Evolutionary conservation across 2,888 invertebrate species (phyloP).

Genomic region (Cremastobaeus sp.): DNA sequence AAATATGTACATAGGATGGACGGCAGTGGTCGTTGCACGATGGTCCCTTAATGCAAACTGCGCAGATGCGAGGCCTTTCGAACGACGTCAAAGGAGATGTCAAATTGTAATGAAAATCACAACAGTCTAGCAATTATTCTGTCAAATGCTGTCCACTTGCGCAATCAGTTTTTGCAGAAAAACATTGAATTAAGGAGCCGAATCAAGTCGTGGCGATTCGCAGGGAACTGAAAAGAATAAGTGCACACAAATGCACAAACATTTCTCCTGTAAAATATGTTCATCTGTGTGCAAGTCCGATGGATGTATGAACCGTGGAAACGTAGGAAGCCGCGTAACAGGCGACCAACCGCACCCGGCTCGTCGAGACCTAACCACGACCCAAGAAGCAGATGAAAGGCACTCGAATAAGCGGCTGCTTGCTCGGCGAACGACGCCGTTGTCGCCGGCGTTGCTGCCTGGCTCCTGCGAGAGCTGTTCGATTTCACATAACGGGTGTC

Average conservation of each 20-base stretch:
- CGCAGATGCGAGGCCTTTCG: constrained; percentile 36
- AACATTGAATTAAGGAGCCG: too few relatives aligned
- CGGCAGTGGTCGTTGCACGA: constrained; percentile 19
- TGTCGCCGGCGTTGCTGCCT: constrained; percentile 6
- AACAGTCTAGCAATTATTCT: too few relatives aligned
- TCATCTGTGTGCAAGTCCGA: constrained; percentile 2
- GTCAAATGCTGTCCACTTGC: too few relatives aligned
- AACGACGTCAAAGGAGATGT: constrained; percentile 42
- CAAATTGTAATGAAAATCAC: constrained; percentile 30
- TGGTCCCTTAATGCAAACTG: constrained; percentile 28
- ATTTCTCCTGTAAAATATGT: constrained; percentile 31
- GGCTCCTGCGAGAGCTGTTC: constrained; percentile 45
- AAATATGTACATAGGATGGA: constrained; percentile 28
- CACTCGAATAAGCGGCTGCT: constrained; percentile 9
- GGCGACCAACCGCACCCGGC: constrained; percentile 63
- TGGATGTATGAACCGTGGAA: too few relatives aligned
- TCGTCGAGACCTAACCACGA: constrained; percentile 53
- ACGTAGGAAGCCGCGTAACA: constrained; percentile 59
- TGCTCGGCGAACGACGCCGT: constrained; percentile 1
- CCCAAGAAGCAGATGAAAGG: constrained; percentile 43
- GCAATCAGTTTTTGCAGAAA: too few relatives aligned
- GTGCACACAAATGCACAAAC: too few relatives aligned
- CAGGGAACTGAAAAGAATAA: too few relatives aligned
- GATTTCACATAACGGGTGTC: constrained; percentile 51
- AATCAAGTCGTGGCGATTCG: too few relatives aligned